Percentiles rank a stretch among this genome's conserved stretches.
These are phyloP conservation scores for Megaceryle maxima DNA, from an alignment of 2,113 vertebrate species.

Conservation along the genomic window DNA sequence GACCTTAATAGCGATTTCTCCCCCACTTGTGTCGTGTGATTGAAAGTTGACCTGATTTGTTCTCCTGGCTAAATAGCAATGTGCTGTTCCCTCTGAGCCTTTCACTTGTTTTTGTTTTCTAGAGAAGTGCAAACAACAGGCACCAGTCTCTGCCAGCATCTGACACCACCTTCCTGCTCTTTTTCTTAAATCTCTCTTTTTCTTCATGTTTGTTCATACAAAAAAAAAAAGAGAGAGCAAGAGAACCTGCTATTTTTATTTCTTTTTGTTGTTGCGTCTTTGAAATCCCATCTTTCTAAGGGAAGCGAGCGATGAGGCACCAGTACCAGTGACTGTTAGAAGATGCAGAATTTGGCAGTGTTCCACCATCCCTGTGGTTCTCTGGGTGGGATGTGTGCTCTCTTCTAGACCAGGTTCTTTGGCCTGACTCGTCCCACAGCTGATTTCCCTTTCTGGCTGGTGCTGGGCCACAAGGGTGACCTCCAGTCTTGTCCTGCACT, in stretches of 20 bases:
- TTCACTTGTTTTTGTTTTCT: constrained; percentile 35
- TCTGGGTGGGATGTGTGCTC: neutral
- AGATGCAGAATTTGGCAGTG: neutral
- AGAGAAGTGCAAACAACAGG: constrained; percentile 41
- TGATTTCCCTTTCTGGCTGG: neutral
- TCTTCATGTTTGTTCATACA: neutral
- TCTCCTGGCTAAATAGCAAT: constrained; percentile 16
- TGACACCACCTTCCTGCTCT: constrained; percentile 31
- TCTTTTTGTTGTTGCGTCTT: neutral
- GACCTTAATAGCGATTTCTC: neutral
- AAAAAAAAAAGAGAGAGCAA: neutral
- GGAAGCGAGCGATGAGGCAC: neutral
- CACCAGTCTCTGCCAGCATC: neutral
- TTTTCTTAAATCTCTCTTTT: constrained; percentile 9
- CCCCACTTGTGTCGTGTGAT: neutral
- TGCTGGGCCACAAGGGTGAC: neutral
- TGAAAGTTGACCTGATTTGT: constrained; percentile 57
- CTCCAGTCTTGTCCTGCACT: neutral
- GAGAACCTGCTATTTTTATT: neutral
- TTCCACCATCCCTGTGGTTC: neutral
- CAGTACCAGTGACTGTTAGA: neutral
- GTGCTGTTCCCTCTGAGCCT: neutral
- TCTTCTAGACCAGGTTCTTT: neutral
- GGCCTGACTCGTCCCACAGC: neutral
- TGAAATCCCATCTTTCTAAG: neutral